Evolutionary conservation across 2,888 invertebrate species (phyloP).

Genomic region (Tenthredo livida): DNA sequence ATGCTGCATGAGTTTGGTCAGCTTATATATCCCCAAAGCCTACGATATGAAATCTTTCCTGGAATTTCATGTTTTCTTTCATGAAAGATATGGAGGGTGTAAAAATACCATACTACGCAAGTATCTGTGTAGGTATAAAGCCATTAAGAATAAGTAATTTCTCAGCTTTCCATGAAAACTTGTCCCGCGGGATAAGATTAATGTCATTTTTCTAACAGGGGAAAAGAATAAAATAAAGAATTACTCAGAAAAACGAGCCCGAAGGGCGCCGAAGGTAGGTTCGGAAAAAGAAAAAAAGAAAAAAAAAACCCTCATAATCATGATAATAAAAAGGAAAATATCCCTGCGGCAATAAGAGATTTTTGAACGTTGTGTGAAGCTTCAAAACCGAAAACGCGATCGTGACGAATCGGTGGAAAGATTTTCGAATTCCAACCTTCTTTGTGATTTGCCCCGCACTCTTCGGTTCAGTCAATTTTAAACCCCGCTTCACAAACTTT

Average conservation of each 20-base stretch:
- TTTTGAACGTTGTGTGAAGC: background rate
- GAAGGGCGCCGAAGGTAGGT: background rate
- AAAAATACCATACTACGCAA: slow-evolving; percentile 36
- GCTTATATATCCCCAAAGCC: slow-evolving; percentile 21
- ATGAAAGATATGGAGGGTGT: slow-evolving; percentile 39
- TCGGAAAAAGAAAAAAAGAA: background rate
- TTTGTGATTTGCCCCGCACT: slow-evolving; percentile 33
- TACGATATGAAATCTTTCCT: slow-evolving; percentile 41
- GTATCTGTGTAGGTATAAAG: slow-evolving; percentile 25
- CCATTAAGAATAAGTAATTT: slow-evolving; percentile 35
- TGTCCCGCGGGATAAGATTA: slow-evolving; percentile 18
- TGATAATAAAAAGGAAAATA: slow-evolving; percentile 40
- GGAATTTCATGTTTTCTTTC: slow-evolving; percentile 42
- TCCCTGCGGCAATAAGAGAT: background rate
- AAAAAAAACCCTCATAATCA: background rate
- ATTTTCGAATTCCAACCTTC: slow-evolving; percentile 49
- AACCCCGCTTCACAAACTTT: slow-evolving; percentile 33
- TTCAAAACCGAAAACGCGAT: slow-evolving; percentile 16
- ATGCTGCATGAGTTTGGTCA: slow-evolving; percentile 6
- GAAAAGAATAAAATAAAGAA: background rate
- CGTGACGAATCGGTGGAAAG: slow-evolving; percentile 37
- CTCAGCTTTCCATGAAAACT: slow-evolving; percentile 37
- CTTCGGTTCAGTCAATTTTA: slow-evolving; percentile 30
- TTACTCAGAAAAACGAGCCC: background rate
- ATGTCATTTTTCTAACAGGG: slow-evolving; percentile 14